Evolutionary conservation across 2,797 vertebrate species (phyloP).

Genomic region (Scomberomorus guttatus): DNA sequence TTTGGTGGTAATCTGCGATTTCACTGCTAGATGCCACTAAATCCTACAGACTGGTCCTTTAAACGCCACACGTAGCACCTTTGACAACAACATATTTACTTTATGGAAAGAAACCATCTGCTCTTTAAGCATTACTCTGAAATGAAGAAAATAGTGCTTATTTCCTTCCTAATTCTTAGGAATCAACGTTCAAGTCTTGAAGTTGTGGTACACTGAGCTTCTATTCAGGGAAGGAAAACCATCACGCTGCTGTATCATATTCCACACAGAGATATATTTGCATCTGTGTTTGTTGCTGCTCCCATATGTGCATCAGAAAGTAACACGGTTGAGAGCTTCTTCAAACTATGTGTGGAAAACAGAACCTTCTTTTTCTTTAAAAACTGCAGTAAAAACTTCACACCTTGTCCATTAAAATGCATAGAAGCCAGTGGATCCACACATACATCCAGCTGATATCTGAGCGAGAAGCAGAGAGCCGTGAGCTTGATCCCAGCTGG

Average conservation of each 20-base stretch:
- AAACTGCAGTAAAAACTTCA: background rate
- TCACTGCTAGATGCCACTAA: no score
- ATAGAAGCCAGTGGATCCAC: background rate
- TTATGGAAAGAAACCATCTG: background rate
- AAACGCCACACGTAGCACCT: background rate
- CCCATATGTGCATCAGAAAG: background rate
- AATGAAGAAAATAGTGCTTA: background rate
- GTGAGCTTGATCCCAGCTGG: conserved; percentile 59
- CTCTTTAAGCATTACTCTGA: background rate
- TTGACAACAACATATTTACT: background rate
- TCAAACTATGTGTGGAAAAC: background rate
- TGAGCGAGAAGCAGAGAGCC: conserved; percentile 17
- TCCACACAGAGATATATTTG: background rate
- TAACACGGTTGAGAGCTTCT: background rate
- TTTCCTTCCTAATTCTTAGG: background rate
- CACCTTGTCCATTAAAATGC: conserved; percentile 40
- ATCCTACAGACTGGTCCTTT: no score
- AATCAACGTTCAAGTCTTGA: background rate
- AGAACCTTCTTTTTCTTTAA: background rate
- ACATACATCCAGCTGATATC: conserved; percentile 20
- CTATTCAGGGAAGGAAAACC: background rate
- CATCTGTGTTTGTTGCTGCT: background rate
- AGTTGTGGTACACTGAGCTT: background rate
- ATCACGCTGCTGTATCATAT: background rate
- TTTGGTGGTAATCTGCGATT: no score